Conservation (phyloP, 1,140 invertebrate genomes). For the Dendrolimus kikuchii region DNA sequence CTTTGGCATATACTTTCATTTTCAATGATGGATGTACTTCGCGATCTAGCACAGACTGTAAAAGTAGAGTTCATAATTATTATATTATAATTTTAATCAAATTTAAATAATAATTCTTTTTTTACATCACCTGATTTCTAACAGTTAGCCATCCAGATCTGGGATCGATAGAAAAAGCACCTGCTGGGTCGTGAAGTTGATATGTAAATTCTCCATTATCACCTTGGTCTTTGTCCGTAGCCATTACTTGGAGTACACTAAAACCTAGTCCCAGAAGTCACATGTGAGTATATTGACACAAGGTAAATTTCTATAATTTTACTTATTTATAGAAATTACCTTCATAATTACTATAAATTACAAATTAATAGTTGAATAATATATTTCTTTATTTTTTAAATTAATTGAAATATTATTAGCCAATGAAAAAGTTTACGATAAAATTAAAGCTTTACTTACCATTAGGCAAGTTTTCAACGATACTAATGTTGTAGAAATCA, state of each 20-base stretch:
- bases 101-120: no score
- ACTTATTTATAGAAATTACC: no score
- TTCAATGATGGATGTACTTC: constrained; percentile 80
- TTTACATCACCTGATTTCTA: constrained; percentile 70
- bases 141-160: constrained; percentile 90
- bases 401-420: constrained; percentile 36
- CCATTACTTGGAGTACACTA: constrained; percentile 86
- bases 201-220: constrained; percentile 90
- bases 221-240: constrained; percentile 84
- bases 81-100: neutral
- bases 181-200: constrained; percentile 80
- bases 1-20: constrained; percentile 84
- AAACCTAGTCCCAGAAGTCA: constrained; percentile 65
- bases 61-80: constrained; percentile 9
- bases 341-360: no score
- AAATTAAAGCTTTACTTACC: constrained; percentile 64
- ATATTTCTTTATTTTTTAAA: constrained; percentile 19
- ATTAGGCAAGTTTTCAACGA: constrained; percentile 91
- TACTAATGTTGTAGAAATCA: constrained; percentile 91
- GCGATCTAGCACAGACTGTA: constrained; percentile 82
- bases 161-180: constrained; percentile 86
- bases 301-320: no score
- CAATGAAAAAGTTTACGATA: constrained; percentile 35
- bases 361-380: no score
- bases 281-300: no score